Conservation (phyloP, 2,888 invertebrate genomes). For the Adelognathus sp. region DNA sequence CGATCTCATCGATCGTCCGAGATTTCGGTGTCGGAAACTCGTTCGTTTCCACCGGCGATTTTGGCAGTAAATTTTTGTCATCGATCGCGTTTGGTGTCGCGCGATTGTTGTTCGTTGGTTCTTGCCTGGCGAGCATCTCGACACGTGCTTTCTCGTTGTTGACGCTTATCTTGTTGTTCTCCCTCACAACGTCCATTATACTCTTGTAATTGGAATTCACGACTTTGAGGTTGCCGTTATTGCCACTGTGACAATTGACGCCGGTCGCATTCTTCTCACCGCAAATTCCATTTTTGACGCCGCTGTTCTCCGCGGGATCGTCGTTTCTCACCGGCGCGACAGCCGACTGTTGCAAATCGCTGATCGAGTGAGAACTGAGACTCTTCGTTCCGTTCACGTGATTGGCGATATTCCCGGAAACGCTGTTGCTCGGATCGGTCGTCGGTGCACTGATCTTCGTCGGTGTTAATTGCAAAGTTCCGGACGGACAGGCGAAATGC, state of each 20-base stretch:
- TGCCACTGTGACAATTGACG: constrained; percentile 63
- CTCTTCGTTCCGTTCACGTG: constrained; percentile 51
- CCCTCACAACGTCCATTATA: constrained; percentile 58
- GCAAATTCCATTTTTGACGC: constrained; percentile 56
- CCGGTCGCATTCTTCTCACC: constrained; percentile 60
- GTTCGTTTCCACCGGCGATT: constrained; percentile 44
- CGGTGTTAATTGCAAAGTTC: constrained; percentile 60
- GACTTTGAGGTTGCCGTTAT: constrained; percentile 49
- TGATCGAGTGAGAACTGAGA: constrained; percentile 44
- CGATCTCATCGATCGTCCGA: constrained; percentile 57
- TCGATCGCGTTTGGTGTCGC: constrained; percentile 5
- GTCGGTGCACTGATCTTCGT: constrained; percentile 54
- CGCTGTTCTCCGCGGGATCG: constrained; percentile 15
- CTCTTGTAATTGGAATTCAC: constrained; percentile 61
- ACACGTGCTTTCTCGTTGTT: constrained; percentile 63
- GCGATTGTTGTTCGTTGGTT: constrained; percentile 56
- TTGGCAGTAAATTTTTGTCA: constrained; percentile 50
- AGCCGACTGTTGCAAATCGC: constrained; percentile 53
- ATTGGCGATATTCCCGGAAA: constrained; percentile 43
- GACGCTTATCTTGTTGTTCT: constrained; percentile 65
- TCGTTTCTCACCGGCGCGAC: constrained; percentile 58
- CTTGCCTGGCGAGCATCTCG: constrained; percentile 61
- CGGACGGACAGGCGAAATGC: constrained; percentile 66
- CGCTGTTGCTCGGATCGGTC: constrained; percentile 52
- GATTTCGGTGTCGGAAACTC: constrained; percentile 4